phyloP scores from a whole-genome alignment of 2,797 vertebrate species.

The Parotocinclus haroldoi region DNA sequence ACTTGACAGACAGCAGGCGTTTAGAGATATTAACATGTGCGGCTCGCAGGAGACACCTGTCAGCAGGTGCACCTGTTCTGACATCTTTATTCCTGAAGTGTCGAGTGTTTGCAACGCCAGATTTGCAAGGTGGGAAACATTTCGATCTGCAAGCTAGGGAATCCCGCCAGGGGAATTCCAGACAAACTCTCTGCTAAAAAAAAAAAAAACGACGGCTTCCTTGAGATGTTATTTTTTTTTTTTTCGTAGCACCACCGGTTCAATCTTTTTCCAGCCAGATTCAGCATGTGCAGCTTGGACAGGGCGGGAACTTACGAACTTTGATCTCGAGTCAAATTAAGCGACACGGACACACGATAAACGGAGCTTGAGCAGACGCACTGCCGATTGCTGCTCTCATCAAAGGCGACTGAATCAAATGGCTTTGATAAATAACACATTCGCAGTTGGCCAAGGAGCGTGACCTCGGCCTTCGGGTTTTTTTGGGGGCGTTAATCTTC shows the following conservation, averaged over 20 bases:
- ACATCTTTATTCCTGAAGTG: conserved; percentile 1
- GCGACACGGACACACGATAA: no score
- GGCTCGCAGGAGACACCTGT: conserved; percentile 9
- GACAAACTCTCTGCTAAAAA: background rate
- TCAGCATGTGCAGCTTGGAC: no score
- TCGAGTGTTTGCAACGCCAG: background rate
- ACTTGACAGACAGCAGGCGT: conserved; percentile 2
- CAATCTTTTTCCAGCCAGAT: conserved; percentile 34
- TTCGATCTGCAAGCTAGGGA: background rate
- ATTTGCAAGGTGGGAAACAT: background rate
- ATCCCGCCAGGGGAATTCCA: background rate
- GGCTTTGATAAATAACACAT: no score
- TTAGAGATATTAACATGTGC: background rate
- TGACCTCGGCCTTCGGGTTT: no score
- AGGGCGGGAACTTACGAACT: no score
- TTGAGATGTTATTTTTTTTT: background rate
- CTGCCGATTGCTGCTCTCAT: no score
- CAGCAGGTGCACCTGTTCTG: conserved; percentile 2
- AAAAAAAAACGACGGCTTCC: background rate
- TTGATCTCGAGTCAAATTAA: no score
- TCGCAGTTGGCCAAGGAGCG: no score
- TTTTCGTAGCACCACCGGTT: background rate
- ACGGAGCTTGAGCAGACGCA: no score
- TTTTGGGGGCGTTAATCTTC: no score
- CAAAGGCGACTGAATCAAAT: no score